These are phyloP conservation scores for Epirrita christyi DNA, from an alignment of 2,888 invertebrate species.

Conservation along the genomic window DNA sequence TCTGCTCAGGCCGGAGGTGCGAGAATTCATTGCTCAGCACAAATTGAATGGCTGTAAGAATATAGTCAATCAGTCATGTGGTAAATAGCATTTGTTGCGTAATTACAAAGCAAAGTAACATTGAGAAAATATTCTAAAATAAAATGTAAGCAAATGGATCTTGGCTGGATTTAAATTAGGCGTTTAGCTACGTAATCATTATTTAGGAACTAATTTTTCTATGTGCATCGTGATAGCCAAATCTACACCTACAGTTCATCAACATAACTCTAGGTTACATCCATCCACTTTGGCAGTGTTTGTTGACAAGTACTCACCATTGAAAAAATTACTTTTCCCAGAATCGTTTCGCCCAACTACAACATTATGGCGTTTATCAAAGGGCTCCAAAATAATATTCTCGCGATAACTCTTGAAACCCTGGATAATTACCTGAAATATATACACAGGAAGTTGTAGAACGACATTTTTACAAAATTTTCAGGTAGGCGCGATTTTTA, in stretches of 20 bases:
- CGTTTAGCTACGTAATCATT: no score
- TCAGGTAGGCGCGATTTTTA: no score
- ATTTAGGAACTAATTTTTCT: no score
- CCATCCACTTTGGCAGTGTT: neutral
- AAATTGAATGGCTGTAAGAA: slow-evolving; percentile 97
- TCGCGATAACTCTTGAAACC: slow-evolving; percentile 99
- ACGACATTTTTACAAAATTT: no score
- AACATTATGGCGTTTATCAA: slow-evolving; percentile 98
- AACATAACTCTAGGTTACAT: no score
- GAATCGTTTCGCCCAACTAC: slow-evolving; percentile 99
- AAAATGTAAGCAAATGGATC: no score
- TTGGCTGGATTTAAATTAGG: no score
- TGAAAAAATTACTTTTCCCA: slow-evolving; percentile 99
- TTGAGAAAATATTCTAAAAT: neutral
- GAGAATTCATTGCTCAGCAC: slow-evolving; percentile 99
- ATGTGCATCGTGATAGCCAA: no score
- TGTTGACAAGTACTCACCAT: slow-evolving; percentile 88
- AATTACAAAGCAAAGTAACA: neutral
- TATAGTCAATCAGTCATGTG: neutral
- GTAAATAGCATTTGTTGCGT: no score
- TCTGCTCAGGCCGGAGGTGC: slow-evolving; percentile 97
- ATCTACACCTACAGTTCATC: no score
- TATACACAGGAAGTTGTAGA: slow-evolving; percentile 24
- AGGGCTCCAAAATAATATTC: slow-evolving; percentile 98
- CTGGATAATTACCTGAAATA: slow-evolving; percentile 97